Evolutionary conservation across 2,797 vertebrate genomes (phyloP), one percentile per base, ranked within the genome.

Genomic region (Aldrovandia affinis): DNA sequence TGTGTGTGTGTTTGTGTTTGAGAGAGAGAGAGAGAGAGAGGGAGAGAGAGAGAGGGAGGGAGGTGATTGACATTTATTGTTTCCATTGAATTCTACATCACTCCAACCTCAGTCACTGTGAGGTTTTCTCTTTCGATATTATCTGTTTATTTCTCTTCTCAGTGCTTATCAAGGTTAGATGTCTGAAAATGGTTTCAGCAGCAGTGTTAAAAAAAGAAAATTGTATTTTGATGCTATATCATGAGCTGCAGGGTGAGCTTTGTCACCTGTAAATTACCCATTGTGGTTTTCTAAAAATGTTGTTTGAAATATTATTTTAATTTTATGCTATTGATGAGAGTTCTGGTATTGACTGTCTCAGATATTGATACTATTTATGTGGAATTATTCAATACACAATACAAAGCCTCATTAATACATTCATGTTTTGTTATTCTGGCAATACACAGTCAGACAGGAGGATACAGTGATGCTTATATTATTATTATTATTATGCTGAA

Each of bases 81-180:
- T 61, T 83, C 20, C 44, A 33, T 28, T 83, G 36, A 57, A 81
- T 39, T 59, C 18, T 7, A 39, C 22, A 57, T 81, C 36, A 36
- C 55, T 59, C 39, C 54, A 39, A 39, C 44, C 59, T 44, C 14
- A 65, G 57, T 59, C 83, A 79, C 44, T 75, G 61, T 36, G 20
- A 78, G 55, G 25, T 28, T 22, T 15, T 57, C 73, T 28, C 55
- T 15, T 39, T 9, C 36, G 39, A 52, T 52, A 28, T 22, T 33
- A 47, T 83, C 77, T 52, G 12, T 65, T 81, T 61, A 52, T 83
- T 47, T 61, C 28, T 47, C 5, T 47, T 83, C 57, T 65, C 57
- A 36, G 75, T 55, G 36, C 9, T 78, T 79, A 42, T 83, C 57
- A 79, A 79, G 83, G 83, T 79, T 83, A 78, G 54, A 28, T 50